These are phyloP conservation scores for Antennarius striatus DNA, from an alignment of 2,113 vertebrate genomes.

Conservation along the genomic window DNA sequence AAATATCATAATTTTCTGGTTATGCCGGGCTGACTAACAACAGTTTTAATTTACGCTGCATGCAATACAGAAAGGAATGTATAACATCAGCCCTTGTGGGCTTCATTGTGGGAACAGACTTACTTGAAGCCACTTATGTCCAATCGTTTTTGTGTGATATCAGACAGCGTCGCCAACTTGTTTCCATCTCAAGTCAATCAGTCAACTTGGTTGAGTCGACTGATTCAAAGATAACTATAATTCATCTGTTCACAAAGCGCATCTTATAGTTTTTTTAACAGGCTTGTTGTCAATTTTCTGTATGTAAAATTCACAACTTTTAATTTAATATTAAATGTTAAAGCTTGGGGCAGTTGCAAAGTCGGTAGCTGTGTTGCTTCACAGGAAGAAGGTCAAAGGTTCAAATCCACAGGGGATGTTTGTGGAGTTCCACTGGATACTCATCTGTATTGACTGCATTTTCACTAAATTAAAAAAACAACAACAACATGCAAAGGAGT, in stretches of 20 bases:
- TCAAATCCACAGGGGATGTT: too few species aligned
- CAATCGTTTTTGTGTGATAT: too few species aligned
- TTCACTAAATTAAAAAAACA: too few species aligned
- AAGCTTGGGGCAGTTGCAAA: neutral
- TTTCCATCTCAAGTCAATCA: too few species aligned
- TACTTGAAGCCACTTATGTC: neutral
- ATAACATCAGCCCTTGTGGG: conserved; percentile 2
- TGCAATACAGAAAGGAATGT: neutral
- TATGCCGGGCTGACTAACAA: conserved; percentile 4
- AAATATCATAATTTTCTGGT: neutral
- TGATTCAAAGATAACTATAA: too few species aligned
- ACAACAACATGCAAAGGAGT: too few species aligned
- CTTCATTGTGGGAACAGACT: conserved; percentile 1
- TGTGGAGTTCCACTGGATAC: too few species aligned
- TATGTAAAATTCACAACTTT: conserved; percentile 3
- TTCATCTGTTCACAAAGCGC: conserved; percentile 1
- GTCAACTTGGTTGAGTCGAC: too few species aligned
- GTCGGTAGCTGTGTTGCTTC: too few species aligned
- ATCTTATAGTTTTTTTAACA: neutral
- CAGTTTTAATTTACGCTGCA: neutral
- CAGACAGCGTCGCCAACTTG: too few species aligned
- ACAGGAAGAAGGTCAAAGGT: too few species aligned
- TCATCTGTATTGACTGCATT: too few species aligned
- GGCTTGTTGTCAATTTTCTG: neutral
- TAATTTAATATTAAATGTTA: neutral